These are phyloP conservation scores for Catostylus mosaicus DNA, from an alignment of 30 jellyfish, hydroid and myxozoan species.

Conservation along the genomic window DNA sequence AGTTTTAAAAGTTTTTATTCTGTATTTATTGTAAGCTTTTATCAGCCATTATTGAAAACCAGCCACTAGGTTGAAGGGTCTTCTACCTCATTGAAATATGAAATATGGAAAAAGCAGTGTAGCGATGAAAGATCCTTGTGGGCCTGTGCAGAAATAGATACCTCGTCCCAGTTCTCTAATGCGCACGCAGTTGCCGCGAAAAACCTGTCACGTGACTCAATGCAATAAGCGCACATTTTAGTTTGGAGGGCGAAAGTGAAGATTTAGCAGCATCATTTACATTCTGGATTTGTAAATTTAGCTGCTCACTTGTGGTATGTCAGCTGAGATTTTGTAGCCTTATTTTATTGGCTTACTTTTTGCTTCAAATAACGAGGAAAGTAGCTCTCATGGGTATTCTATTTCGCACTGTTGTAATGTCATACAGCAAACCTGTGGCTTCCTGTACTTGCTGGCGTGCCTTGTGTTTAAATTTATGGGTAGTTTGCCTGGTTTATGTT, in stretches of 20 bases:
- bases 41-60: background rate
- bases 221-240: conserved; percentile 88
- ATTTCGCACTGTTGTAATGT: background rate
- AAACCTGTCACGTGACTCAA: conserved; percentile 78
- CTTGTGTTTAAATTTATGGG: background rate
- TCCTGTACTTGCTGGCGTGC: background rate
- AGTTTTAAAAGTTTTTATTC: too few species aligned
- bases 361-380: background rate
- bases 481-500: background rate
- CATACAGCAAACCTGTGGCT: background rate
- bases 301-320: conserved; percentile 71
- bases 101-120: background rate
- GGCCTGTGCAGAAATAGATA: background rate
- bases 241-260: conserved; percentile 73
- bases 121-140: conserved; percentile 17
- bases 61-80: background rate
- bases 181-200: conserved; percentile 88
- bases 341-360: background rate
- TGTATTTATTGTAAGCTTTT: background rate
- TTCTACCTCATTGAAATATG: background rate
- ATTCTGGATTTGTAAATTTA: conserved; percentile 54
- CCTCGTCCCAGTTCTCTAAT: conserved; percentile 47
- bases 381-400: background rate
- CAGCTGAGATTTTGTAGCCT: background rate
- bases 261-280: conserved; percentile 56